Conservation (phyloP, 2,888 invertebrate genomes). For the Pyrrhosoma nymphula region DNA sequence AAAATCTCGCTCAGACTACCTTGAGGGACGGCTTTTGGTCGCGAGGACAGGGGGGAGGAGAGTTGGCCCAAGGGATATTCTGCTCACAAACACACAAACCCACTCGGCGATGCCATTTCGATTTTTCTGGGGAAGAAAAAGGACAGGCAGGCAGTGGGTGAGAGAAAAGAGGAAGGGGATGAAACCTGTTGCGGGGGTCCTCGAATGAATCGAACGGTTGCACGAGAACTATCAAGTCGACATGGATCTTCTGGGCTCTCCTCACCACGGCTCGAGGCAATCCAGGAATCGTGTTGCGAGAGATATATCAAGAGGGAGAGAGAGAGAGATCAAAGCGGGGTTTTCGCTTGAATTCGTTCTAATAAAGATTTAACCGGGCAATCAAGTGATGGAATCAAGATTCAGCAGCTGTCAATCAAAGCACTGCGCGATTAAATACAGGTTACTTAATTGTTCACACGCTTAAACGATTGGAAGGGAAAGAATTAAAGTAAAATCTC, state of each 20-base stretch:
- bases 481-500: background rate
- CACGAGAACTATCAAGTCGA: background rate
- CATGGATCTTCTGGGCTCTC: background rate
- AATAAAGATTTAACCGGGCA: no score
- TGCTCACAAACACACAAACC: background rate
- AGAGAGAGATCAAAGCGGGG: background rate
- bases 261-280: background rate
- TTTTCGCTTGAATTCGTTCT: no score
- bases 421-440: no score
- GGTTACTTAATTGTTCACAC: no score
- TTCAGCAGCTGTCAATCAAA: no score
- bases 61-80: conserved; percentile 19
- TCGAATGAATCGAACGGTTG: background rate
- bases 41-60: no score
- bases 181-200: conserved; percentile 1
- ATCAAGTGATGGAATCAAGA: no score
- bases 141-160: background rate
- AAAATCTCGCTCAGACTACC: no score
- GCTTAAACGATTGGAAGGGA: no score
- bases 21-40: no score
- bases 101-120: conserved; percentile 10
- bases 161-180: background rate
- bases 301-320: background rate
- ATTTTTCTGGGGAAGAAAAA: background rate
- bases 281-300: background rate